A percentile compares a stretch with the other conserved stretches of the same genome.
phyloP scores from a whole-genome alignment of 1,140 invertebrate genomes.

The Aphidius gifuensis region DNA sequence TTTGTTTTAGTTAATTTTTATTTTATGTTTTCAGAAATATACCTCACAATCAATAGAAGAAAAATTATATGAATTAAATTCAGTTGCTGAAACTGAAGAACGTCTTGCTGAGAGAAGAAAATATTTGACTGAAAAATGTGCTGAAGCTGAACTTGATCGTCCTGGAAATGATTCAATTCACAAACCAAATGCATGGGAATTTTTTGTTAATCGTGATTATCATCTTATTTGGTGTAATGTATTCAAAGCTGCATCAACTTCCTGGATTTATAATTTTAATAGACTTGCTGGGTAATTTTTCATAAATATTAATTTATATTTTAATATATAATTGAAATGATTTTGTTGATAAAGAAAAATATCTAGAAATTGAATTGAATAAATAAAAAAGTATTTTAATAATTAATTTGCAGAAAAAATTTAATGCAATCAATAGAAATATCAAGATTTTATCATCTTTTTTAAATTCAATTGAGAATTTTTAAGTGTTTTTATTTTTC shows the following conservation, averaged over 20 bases:
- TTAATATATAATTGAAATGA: not conserved
- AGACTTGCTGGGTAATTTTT: constrained; percentile 66
- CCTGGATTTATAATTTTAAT: constrained; percentile 89
- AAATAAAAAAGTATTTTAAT: not conserved
- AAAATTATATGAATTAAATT: constrained; percentile 41
- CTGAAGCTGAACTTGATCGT: constrained; percentile 55
- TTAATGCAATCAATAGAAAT: too few relatives aligned
- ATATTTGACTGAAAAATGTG: constrained; percentile 55
- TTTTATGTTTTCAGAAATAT: constrained; percentile 37
- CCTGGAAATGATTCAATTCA: constrained; percentile 65
- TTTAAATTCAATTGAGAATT: not conserved
- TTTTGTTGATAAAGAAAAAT: too few relatives aligned
- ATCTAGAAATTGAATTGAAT: too few relatives aligned
- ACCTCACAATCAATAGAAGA: constrained; percentile 44
- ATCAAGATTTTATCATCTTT: too few relatives aligned
- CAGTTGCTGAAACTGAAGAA: constrained; percentile 50
- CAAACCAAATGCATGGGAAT: constrained; percentile 78
- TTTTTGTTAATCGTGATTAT: constrained; percentile 74
- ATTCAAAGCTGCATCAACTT: constrained; percentile 82
- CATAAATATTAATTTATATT: not conserved
- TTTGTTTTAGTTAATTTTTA: not conserved
- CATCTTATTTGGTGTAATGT: constrained; percentile 83
- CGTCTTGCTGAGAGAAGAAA: constrained; percentile 54
- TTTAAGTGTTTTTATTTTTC: not conserved
- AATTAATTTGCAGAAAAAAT: too few relatives aligned